Conservation (phyloP, 2,113 vertebrate species). For the Perca schrenkii region DNA sequence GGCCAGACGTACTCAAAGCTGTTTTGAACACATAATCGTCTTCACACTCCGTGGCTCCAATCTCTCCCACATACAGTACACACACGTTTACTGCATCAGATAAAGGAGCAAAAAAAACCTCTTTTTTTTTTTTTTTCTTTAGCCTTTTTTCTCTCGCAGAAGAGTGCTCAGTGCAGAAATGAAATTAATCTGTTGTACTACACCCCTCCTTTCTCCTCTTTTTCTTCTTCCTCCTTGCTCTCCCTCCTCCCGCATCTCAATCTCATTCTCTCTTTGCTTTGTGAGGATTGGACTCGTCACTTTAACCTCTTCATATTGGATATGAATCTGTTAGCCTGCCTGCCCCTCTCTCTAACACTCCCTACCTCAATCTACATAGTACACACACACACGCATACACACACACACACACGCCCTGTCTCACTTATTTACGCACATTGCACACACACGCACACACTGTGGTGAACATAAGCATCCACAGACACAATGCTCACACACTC, state of each 20-base stretch:
- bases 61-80: conserved; percentile 67
- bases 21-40: conserved; percentile 69
- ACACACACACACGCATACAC: conserved; percentile 52
- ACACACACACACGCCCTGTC: conserved; percentile 35
- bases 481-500: conserved; percentile 41
- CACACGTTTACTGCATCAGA: conserved; percentile 80
- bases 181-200: conserved; percentile 83
- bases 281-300: conserved; percentile 73
- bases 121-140: neutral
- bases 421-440: conserved; percentile 56
- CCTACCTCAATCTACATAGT: conserved; percentile 59
- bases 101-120: conserved; percentile 56
- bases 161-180: conserved; percentile 73
- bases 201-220: conserved; percentile 52
- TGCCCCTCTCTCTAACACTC: conserved; percentile 67
- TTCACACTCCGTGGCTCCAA: conserved; percentile 64
- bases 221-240: conserved; percentile 13
- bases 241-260: conserved; percentile 66
- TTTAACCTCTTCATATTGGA: conserved; percentile 81
- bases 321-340: conserved; percentile 78
- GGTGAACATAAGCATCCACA: conserved; percentile 32
- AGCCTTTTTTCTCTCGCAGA: conserved; percentile 50
- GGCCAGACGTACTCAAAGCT: conserved; percentile 50
- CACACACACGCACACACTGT: conserved; percentile 9
- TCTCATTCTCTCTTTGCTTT: conserved; percentile 74